Base-by-base conservation (phyloP, 2,888 invertebrate species). In the Leucoma salicis region DNA sequence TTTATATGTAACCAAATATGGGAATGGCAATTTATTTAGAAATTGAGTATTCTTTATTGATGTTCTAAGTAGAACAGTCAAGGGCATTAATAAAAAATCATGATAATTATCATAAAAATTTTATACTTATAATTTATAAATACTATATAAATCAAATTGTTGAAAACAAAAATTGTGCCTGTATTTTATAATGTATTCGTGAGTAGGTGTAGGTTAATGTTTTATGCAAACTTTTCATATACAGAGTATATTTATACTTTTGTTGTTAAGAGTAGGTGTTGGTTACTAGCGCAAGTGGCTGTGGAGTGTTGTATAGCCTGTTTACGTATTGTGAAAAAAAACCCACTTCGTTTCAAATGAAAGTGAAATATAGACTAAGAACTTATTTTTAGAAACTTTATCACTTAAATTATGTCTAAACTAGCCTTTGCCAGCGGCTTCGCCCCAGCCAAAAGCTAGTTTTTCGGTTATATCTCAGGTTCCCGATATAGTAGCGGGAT, bases 131-230 rank as follows among this genome's bases (percentile, higher is more conserved):
- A 14, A 29, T 14, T 14, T 29, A 29, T 21, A 18, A 42, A 11
- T 35, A 34, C 3, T 48, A 46, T 40, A 46, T 47, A 34, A 36
- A 40, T 4, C 25, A 46, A 12, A 18, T 46, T 45, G 28, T 39
- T 43, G 21, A 53, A 46, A 49, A 55, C 2, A 53, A 49, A 42
- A 50, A 57, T 60, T 66, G 71, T 75, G 74, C 66, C 74, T 72
- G 58, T 74, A 66, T 66, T 65, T 64, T 63, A 57, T 52, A 53
- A 55, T 61, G 57, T 35, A 62, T 69, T 60, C 66, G 56, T 61
- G 50, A 52, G 43, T 77, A 76, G 74, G 75, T 74, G 75, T 77
- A 77, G 78, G 74, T 66, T 54, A 51, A 49, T 63, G 49, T 50
- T 31, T 68, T 69, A 16, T 66, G 68, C 68, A 71, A 70, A 64